phyloP scores from a whole-genome alignment of 1,140 invertebrate genomes.

The Leptoteleia sp. region DNA sequence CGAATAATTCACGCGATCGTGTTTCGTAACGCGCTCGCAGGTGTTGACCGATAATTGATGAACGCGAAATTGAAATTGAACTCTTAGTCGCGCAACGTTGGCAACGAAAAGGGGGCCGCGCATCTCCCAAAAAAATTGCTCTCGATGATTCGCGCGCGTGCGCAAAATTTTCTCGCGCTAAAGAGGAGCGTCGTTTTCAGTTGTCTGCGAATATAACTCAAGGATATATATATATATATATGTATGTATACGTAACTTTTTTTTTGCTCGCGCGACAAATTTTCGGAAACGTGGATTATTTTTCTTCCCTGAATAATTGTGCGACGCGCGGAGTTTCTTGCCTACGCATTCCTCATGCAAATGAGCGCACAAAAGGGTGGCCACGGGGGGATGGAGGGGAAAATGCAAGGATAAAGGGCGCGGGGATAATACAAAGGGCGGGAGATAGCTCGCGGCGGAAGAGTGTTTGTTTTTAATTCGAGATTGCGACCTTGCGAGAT shows the following conservation, averaged over 20 bases:
- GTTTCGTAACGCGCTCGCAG: not conserved
- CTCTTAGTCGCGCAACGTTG: too few species aligned
- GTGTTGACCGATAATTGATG: slow-evolving; percentile 34
- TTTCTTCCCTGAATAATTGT: slow-evolving; percentile 64
- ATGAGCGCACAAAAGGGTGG: slow-evolving; percentile 59
- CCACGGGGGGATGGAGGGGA: slow-evolving; percentile 32
- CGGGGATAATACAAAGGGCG: slow-evolving; percentile 62
- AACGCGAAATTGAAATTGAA: slow-evolving; percentile 27
- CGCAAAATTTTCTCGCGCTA: too few species aligned
- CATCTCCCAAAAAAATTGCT: not conserved
- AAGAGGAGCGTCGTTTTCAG: too few species aligned
- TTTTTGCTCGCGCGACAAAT: slow-evolving; percentile 43
- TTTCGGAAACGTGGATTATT: slow-evolving; percentile 45
- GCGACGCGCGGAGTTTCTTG: slow-evolving; percentile 48
- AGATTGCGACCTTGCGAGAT: slow-evolving; percentile 66
- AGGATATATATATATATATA: slow-evolving; percentile 32
- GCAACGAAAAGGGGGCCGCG: too few species aligned
- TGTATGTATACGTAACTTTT: too few species aligned
- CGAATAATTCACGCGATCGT: slow-evolving; percentile 23
- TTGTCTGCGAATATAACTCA: slow-evolving; percentile 15
- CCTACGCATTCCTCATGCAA: slow-evolving; percentile 63
- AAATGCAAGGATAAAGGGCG: slow-evolving; percentile 61
- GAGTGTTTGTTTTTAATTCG: slow-evolving; percentile 69
- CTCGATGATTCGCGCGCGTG: too few species aligned
- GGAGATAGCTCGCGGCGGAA: slow-evolving; percentile 57